Base-by-base conservation (phyloP, 2,797 vertebrate genomes). In the Pelobates cultripes region DNA sequence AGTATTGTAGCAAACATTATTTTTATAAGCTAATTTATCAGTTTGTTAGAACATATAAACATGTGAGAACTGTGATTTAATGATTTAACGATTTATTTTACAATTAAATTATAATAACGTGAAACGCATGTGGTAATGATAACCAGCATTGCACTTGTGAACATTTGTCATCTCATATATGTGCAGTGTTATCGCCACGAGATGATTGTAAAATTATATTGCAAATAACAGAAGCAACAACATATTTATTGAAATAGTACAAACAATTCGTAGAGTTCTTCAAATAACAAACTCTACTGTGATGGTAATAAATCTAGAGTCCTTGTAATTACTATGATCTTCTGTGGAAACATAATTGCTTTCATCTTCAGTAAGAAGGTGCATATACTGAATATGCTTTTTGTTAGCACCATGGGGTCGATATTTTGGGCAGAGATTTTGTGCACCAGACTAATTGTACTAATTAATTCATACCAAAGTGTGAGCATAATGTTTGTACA, bases 401-500 rank as follows among this genome's bases (percentile, higher is more conserved):
- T 57, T 77, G 84, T 61, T 76, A 79, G 85, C 84, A 73, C 85
- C 74, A 81, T 72, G 47, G 81, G 61, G 43, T 77, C 77, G 66
- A 87, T 15, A 41, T 85, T 88, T 85, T 84, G 81, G 86, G 86
- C 75, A 86, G 70, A 87, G 73, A 69, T 88, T 87, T 85, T 78
- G 83, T 84, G 81, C 85, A 89, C 70, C 86, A 85, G 82, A 75
- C 83, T 88, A 71, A 87, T 89, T 82, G 87, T 63, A 82, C 77
- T 86, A 86, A 88, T 89, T 88, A 87, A 78, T 80, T 82, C 74
- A 69, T 70, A 84, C 70, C 78, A 88, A 87, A 3, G 72, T 83
- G 82, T 81, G 80, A 81, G 80, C 78, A 87, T 89, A 86, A 75
- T 86, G 79, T 86, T 84, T 87, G 89, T 87, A 86, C 74, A 88